Evolutionary conservation across 2,113 vertebrate species (phyloP), one percentile per base, ranked within the genome.

Genomic region (Xenopus laevis): DNA sequence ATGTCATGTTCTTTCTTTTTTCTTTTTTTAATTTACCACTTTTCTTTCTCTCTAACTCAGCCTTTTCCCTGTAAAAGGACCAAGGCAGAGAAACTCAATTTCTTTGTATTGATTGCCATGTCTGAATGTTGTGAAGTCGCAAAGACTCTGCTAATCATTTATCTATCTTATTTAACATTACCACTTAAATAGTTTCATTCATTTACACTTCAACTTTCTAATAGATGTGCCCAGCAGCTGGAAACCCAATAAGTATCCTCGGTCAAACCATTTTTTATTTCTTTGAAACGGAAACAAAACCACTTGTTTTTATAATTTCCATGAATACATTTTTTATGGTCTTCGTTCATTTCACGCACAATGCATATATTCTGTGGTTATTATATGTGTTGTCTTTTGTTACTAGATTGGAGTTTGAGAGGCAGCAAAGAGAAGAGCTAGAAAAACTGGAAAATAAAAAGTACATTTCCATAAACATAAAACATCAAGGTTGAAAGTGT

Each of bases 391-490:
- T 80, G 11, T 57, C 2, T 79, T 71, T 78, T 84, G 81, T 78
- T 70, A 76, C 47, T 86, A 99, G 97, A 87, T 82, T 98, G 82
- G 96, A 99, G 89, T 98, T 98, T 79, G 97, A 99, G 84, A 86
- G 97, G 53, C 97, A 98, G 55, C 97, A 98, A 80, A 86, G 96
- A 78, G 97, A 98, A 57, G 97, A 99, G 80, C 89, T 98, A 82
- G 96, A 98, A 85, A 98, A 98, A 82, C 88, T 99, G 77, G 97
- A 99, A 88, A 90, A 89, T 79, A 98, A 97, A 90, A 94, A 95
- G 97, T 98, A 86, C 83, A 13, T 33, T 33, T 33, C 30, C 6
- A 40, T 40, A 40, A 4, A 40, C 8, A 40, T 40, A 40, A 40
- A 40, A 40, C 33, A 6, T 40, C 33, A 40, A 40, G 33, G 3